Conservation (phyloP, 2,888 invertebrate genomes). For the Tubulanus polymorphus region DNA sequence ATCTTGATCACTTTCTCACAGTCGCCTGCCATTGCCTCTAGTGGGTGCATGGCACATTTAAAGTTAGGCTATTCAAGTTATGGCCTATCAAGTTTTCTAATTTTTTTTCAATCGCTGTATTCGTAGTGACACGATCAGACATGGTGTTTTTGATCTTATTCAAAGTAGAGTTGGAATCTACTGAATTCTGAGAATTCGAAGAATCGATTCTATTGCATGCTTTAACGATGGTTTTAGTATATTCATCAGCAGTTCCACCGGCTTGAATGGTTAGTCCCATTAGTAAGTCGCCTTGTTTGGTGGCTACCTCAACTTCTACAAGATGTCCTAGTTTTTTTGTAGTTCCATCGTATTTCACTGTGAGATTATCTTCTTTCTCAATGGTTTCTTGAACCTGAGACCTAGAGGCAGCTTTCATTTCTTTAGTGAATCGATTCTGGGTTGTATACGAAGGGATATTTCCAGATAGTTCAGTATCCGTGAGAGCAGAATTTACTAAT, state of each 20-base stretch:
- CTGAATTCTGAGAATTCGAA: slow-evolving; percentile 1
- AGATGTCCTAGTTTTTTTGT: not conserved
- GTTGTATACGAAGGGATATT: not conserved
- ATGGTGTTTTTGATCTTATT: not conserved
- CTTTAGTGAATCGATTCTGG: not conserved
- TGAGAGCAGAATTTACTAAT: not conserved
- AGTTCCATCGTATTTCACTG: not conserved
- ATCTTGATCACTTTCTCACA: not conserved
- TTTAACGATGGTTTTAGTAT: not conserved
- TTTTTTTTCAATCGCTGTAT: not conserved
- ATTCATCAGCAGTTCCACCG: not conserved
- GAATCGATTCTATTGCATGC: not conserved
- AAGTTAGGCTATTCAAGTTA: not conserved
- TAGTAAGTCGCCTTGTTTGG: not conserved
- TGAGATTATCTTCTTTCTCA: not conserved
- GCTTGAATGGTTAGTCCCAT: not conserved
- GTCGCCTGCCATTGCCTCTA: not conserved
- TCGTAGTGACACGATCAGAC: not conserved
- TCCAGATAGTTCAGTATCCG: not conserved
- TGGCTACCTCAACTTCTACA: not conserved
- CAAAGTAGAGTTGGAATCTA: not conserved
- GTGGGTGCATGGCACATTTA: not conserved
- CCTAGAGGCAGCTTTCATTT: not conserved
- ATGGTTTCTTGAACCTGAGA: not conserved
- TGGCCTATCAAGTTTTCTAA: not conserved